Percentiles rank a stretch among this genome's conserved stretches.
Conservation (phyloP, 2,888 invertebrate genomes). For the Lymantria monacha region DNA sequence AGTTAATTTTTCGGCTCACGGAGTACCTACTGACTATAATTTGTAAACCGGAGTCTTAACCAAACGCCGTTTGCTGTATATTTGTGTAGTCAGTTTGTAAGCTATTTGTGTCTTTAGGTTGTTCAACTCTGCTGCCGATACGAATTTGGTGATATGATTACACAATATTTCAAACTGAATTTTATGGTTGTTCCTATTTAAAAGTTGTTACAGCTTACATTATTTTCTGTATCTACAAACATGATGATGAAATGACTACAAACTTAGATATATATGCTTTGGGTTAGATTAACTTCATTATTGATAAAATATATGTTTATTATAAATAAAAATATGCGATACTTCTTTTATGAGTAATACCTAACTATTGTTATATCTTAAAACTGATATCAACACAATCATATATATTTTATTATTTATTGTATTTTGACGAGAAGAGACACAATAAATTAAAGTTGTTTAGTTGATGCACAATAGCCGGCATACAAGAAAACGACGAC, state of each 20-base stretch:
- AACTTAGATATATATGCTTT: too few relatives aligned
- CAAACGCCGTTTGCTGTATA: conserved; percentile 42
- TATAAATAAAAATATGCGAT: too few relatives aligned
- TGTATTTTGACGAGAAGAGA: conserved; percentile 1
- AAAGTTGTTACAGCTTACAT: too few relatives aligned
- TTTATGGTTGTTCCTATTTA: too few relatives aligned
- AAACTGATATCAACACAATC: too few relatives aligned
- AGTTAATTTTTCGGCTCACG: background rate
- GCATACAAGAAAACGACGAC: conserved; percentile 67
- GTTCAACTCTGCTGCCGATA: conserved; percentile 59
- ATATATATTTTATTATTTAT: background rate
- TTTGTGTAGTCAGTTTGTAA: conserved; percentile 48
- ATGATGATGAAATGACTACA: too few relatives aligned
- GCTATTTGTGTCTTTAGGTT: conserved; percentile 75
- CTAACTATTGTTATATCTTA: too few relatives aligned
- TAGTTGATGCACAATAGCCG: conserved; percentile 65
- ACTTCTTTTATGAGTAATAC: too few relatives aligned
- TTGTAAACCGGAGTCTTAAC: conserved; percentile 45
- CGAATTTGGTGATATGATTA: conserved; percentile 25
- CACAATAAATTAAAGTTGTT: conserved; percentile 58
- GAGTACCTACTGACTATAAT: conserved; percentile 5
- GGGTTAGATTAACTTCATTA: too few relatives aligned
- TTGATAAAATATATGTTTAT: too few relatives aligned
- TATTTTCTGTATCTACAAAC: too few relatives aligned
- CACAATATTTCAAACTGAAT: conserved; percentile 6